Base-by-base conservation (phyloP, 2,797 vertebrate genomes). In the Sebastes iracundus region DNA sequence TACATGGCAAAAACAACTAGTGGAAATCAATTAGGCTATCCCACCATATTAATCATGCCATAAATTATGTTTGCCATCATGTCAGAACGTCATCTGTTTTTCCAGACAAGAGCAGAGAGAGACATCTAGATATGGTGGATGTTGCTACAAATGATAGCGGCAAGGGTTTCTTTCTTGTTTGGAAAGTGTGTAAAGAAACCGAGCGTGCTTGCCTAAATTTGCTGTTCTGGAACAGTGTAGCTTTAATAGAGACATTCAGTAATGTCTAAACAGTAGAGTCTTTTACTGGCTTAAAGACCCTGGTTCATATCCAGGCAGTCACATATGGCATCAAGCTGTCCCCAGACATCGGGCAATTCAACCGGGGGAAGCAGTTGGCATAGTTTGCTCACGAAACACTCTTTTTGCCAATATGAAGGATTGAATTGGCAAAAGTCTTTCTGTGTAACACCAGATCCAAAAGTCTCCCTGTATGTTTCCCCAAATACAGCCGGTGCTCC, bases 351-450 rank as follows among this genome's bases (percentile, higher is more conserved):
- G 79, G 76, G 38, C 69, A 66, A 84, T 90, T 92, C 79, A 90
- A 78, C 63, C 72, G 67, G 77, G 80, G 80, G 77, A 80, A 60
- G 80, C 68, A 72, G 82, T 77, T 84, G 85, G 84, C 88, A 89
- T 84, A 82, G 77, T 90, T 81, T 83, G 56, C 83, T 88, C 82
- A 86, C 69, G 53, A 90, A 92, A 82, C 12, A 13, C 77, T 84
- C n/a, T 30, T 67, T 84, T 75, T 86, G 92, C 93, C 93, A 93
- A 73, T 68, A 42, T 53, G 80, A 87, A 73, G 83, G 82, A 93
- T 91, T 90, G 87, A 87, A 79, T 91, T 94, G 94, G 94, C 92
- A 93, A 81, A 87, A 76, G 68, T 72, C 23, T 66, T 49, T 63
- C 55, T 74, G 67, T 56, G 20, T 64, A 61, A 68, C 65, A 81